Evolutionary conservation across 2,113 vertebrate species (phyloP).

Genomic region (Herpetotheres cachinnans): DNA sequence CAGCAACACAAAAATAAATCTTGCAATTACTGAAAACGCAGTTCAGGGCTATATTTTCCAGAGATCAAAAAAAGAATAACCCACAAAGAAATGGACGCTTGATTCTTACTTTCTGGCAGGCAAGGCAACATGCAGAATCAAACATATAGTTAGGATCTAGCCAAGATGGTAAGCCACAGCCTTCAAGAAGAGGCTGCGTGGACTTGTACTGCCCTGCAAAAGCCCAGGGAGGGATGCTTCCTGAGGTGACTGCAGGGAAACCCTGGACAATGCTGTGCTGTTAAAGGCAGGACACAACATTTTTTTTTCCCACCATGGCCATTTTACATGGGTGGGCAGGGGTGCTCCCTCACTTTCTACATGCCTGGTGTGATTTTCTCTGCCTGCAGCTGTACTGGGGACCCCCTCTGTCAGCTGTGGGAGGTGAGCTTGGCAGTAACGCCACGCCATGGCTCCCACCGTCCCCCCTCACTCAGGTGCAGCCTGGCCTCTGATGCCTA

Average conservation of each 20-base stretch:
- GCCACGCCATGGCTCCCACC: rapidly evolving
- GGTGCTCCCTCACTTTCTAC: neutral
- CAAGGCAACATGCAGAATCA: neutral
- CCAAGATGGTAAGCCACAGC: neutral
- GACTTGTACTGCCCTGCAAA: neutral
- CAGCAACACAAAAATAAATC: slow-evolving; percentile 9
- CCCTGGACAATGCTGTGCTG: neutral
- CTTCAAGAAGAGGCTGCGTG: neutral
- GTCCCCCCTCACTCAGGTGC: rapidly evolving
- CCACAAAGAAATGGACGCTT: neutral
- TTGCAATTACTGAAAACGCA: neutral
- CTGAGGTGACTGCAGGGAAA: neutral
- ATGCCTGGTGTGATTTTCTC: neutral
- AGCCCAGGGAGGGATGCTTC: neutral
- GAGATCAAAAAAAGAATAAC: neutral
- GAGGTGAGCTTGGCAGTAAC: neutral
- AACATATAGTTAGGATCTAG: neutral
- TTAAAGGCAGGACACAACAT: neutral
- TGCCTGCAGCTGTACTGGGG: neutral
- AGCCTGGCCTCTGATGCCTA: rapidly evolving
- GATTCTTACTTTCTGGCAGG: neutral
- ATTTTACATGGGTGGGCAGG: neutral
- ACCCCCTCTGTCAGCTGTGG: neutral
- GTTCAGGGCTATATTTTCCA: neutral
- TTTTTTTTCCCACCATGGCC: rapidly evolving